A percentile compares a stretch with the other conserved stretches of the same genome.
phyloP scores from a whole-genome alignment of 2,888 invertebrate species.

The Ctena decussata region DNA sequence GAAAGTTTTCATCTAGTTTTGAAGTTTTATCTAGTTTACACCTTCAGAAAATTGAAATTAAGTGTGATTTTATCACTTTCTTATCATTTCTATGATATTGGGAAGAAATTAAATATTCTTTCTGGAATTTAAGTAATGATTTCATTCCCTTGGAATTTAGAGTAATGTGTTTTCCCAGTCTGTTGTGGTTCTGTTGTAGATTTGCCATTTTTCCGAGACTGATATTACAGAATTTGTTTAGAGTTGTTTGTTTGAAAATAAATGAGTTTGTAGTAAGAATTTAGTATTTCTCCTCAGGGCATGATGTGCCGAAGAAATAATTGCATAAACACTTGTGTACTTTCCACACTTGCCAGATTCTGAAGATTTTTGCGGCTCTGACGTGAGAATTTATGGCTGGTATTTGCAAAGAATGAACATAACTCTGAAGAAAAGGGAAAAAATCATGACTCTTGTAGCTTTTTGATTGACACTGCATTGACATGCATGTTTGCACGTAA shows the following conservation, averaged over 20 bases:
- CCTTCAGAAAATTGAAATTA: background rate
- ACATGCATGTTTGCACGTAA: no score
- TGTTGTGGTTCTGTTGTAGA: background rate
- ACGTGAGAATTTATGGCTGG: no score
- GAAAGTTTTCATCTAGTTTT: no score
- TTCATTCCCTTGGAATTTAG: background rate
- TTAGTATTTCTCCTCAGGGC: background rate
- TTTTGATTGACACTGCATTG: no score
- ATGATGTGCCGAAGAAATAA: no score
- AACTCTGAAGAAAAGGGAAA: no score
- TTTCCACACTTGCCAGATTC: background rate
- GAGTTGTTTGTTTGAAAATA: no score
- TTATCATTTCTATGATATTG: background rate
- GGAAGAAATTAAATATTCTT: background rate
- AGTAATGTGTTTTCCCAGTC: background rate
- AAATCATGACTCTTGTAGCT: no score
- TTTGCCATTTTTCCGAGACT: no score
- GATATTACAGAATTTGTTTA: no score
- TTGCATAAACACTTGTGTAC: background rate
- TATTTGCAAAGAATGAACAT: no score
- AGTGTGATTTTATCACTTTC: background rate
- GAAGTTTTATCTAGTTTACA: background rate
- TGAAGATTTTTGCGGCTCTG: background rate
- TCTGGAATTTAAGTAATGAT: background rate
- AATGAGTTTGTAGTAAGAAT: no score